phyloP scores from a whole-genome alignment of 2,113 vertebrate genomes.

The Noctilio leporinus region DNA sequence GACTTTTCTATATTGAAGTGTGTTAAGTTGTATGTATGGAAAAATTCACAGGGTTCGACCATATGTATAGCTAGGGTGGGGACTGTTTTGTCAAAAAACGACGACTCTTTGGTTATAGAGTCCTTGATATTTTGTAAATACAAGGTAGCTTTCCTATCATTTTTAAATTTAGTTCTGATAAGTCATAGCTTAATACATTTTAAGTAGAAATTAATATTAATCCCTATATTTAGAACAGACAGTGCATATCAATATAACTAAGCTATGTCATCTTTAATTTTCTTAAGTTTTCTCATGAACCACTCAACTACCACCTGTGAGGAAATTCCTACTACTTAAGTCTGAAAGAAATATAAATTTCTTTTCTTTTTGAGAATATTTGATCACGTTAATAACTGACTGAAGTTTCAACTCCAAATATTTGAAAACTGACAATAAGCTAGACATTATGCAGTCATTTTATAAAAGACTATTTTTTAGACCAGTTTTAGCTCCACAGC shows the following conservation, averaged over 20 bases:
- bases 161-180: background rate
- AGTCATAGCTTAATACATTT: background rate
- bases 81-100: background rate
- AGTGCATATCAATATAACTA: background rate
- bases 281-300: background rate
- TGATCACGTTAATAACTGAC: background rate
- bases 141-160: background rate
- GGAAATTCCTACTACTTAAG: background rate
- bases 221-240: background rate
- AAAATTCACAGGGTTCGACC: background rate
- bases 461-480: background rate
- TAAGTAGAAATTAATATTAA: background rate
- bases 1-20: background rate
- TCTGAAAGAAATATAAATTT: background rate
- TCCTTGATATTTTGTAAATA: background rate
- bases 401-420: background rate
- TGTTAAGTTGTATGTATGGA: background rate
- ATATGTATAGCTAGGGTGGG: background rate
- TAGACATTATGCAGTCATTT: background rate
- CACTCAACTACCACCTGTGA: background rate
- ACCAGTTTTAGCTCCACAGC: background rate
- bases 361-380: background rate
- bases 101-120: background rate
- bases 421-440: background rate
- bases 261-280: background rate